Conservation (phyloP, 2,113 vertebrate species). For the Corythornis cristatus region DNA sequence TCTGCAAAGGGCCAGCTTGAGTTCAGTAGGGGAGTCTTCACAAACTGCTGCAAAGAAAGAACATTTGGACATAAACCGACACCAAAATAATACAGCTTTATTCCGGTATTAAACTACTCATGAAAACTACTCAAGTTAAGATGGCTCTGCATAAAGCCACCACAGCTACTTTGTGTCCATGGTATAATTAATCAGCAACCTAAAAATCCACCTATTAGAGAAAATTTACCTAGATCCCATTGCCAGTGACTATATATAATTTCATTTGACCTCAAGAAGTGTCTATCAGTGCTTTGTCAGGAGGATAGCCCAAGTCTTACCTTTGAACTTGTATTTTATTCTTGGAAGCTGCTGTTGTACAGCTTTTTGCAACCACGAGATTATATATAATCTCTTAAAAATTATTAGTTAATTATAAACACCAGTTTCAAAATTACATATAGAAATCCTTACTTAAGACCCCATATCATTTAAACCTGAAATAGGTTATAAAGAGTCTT, state of each 20-base stretch:
- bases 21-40: not conserved
- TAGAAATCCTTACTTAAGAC: not conserved
- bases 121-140: not conserved
- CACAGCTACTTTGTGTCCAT: not conserved
- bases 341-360: not conserved
- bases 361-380: not conserved
- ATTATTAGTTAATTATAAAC: constrained; percentile 10
- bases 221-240: not conserved
- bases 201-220: not conserved
- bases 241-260: not conserved
- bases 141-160: not conserved
- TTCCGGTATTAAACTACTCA: not conserved
- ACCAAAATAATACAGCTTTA: not conserved
- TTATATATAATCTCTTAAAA: not conserved
- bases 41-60: not conserved
- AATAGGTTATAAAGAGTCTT: not conserved
- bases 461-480: not conserved
- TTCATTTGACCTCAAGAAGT: not conserved
- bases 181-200: not conserved
- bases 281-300: rapidly evolving
- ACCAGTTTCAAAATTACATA: not conserved
- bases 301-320: not conserved
- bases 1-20: not conserved
- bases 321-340: not conserved
- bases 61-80: not conserved